Evolutionary conservation across 2,113 vertebrate genomes (phyloP), one percentile per base, ranked within the genome.

Genomic region (Bubalus kerabau): DNA sequence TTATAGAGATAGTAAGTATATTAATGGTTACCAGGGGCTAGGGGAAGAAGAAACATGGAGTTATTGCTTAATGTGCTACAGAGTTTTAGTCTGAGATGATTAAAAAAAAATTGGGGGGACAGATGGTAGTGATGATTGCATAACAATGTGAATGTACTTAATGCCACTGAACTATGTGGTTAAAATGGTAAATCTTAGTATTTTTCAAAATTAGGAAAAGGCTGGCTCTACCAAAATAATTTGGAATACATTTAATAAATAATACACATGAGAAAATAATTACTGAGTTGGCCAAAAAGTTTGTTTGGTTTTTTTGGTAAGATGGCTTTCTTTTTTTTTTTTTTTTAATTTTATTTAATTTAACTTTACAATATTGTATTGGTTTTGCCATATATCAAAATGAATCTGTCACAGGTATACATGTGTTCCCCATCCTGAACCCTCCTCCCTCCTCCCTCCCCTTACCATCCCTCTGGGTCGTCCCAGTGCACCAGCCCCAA

Each of bases 141-240:
- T 50, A 78, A 74, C 28, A 46, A 28, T 23, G 40, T 90, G 52
- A 92, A 89, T 89, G 17, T 57, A 86, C 11, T 78, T 85, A 93
- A 93, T 60, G 56, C 6, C 36, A 87, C 52, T 83, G 60, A 87
- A 90, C 46, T 74, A 54, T 54, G 81, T 13, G 48, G 54, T 76
- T 76, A 60, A 71, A 90, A 93, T 21, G 26, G 71, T 56, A 71
- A 90, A 76, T 67, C 59, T 96, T 43, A 17, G 12, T 76, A 74
- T 74, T 62, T 92, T 76, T 21, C 81, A 91, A 19, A 87, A 87
- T 87, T 88, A 90, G 71, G 14, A 92, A 91, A 96, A 96, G 93
- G 67, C 19, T 67, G 59, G 57, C 62, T 87, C 71, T 62, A 90
- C 30, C 64, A 43, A 91, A 90, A 60, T 82, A 89, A 86, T 16